Conservation (phyloP, 1,140 invertebrate genomes). For the Drosophila watanabei region DNA sequence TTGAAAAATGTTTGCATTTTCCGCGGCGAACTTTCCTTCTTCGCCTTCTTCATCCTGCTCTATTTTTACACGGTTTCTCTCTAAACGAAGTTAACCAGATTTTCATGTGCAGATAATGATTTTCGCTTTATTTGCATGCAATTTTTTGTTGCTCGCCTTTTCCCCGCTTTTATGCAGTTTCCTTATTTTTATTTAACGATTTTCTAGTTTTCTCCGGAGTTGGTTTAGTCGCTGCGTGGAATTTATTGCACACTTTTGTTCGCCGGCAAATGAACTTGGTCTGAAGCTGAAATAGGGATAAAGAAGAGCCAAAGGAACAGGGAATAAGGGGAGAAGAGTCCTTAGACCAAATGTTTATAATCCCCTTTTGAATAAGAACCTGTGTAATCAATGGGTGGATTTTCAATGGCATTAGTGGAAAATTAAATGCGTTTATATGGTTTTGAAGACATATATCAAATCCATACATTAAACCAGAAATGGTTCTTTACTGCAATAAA, state of each 20-base stretch:
- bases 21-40: constrained; percentile 35
- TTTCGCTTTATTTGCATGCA: constrained; percentile 77
- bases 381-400: neutral
- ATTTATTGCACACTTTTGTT: constrained; percentile 60
- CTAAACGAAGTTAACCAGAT: constrained; percentile 79
- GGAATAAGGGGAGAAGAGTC: neutral
- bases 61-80: constrained; percentile 21
- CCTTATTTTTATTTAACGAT: constrained; percentile 22
- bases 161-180: constrained; percentile 16
- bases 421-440: neutral
- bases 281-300: constrained; percentile 13
- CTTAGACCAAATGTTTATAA: constrained; percentile 25
- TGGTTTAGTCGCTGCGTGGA: constrained; percentile 43
- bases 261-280: constrained; percentile 47
- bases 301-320: neutral
- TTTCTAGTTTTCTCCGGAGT: constrained; percentile 32
- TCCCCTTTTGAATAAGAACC: constrained; percentile 24
- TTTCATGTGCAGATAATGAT: constrained; percentile 78
- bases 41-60: neutral
- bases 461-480: too few species aligned
- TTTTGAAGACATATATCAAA: neutral
- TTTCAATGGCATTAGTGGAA: neutral
- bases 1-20: constrained; percentile 70
- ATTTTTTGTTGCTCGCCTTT: constrained; percentile 31
- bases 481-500: too few species aligned